phyloP scores from a whole-genome alignment of 2,888 invertebrate species.

The Acheta domesticus region DNA sequence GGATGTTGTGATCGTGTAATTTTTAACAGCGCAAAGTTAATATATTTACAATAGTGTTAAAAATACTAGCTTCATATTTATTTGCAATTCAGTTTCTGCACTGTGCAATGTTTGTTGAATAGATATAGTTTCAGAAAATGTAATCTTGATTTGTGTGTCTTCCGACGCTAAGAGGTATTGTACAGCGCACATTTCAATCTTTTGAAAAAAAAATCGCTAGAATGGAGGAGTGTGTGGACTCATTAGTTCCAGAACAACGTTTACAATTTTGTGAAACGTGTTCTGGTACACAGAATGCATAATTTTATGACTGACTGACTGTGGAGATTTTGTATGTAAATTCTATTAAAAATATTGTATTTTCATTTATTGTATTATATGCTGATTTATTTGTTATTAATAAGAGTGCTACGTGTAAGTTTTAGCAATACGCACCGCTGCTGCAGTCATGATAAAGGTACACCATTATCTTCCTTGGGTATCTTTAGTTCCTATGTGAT shows the following conservation, averaged over 20 bases:
- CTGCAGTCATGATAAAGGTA: constrained; percentile 12
- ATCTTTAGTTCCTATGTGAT: constrained; percentile 18
- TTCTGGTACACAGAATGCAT: background rate
- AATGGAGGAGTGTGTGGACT: background rate
- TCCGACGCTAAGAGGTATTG: background rate
- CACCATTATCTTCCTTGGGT: background rate
- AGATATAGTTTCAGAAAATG: too few relatives aligned
- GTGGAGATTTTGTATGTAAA: constrained; percentile 8
- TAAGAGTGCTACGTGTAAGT: background rate
- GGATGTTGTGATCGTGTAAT: too few relatives aligned
- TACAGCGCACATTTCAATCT: background rate
- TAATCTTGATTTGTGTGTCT: background rate
- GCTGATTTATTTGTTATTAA: background rate
- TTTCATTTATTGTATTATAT: background rate
- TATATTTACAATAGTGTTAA: too few relatives aligned
- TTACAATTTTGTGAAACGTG: background rate
- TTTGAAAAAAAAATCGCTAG: background rate
- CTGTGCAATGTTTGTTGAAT: too few relatives aligned
- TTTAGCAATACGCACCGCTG: constrained; percentile 18
- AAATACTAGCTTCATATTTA: too few relatives aligned
- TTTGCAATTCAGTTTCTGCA: too few relatives aligned
- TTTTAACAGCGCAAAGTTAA: too few relatives aligned
- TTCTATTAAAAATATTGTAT: background rate
- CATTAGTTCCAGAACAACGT: background rate
- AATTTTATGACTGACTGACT: constrained; percentile 9